Base-by-base conservation (phyloP, 35 echinoderm and acorn worm genomes). In the Lytechinus pictus region DNA sequence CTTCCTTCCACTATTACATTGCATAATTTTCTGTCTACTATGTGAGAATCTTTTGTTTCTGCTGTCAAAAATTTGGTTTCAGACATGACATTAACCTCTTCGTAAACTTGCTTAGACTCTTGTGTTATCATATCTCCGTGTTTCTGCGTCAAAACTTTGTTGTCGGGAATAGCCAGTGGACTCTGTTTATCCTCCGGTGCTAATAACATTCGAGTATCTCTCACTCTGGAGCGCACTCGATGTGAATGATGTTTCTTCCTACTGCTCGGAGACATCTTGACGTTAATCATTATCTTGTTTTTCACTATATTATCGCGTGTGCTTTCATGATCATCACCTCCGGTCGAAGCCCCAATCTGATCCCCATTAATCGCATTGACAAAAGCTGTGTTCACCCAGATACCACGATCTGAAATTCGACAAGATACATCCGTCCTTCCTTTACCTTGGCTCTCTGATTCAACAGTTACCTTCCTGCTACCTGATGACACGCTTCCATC, bases 211-310 rank as follows among this genome's bases (percentile, higher is more conserved):
- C 14, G 87, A 13, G 28, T 89, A 89, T 33, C 28, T 89, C 9
- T 89, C 10, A 11, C 87, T 89, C 87, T 27, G 27, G 61, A 71
- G 14, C 61, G 66, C 52, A 54, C 88, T 4, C 52, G 88, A 12
- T 52, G 88, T 52, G 52, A 90, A 90, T 52, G 29, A 44, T 44
- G 29, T 90, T 90, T 90, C 27, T 90, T 90, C 88, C 66, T 4
- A 79, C 19, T 90, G 9, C 88, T 90, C 88, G 88, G 88, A 54
- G 88, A 90, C 28, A 90, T 33, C n/a, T 90, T 90, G 88, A 90
- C 29, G 14, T 90, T 54, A 7, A 90, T 54, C 29, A 14, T 52
- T 52, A 90, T 28, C 27, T 90, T 44, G 52, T 90, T 90, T 90
- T 52, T 54, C 52, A 54, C 88, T 5, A 13, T 19, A 19, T 52